phyloP scores from a whole-genome alignment of 2,797 vertebrate genomes.

The Sarcoramphus papa region DNA sequence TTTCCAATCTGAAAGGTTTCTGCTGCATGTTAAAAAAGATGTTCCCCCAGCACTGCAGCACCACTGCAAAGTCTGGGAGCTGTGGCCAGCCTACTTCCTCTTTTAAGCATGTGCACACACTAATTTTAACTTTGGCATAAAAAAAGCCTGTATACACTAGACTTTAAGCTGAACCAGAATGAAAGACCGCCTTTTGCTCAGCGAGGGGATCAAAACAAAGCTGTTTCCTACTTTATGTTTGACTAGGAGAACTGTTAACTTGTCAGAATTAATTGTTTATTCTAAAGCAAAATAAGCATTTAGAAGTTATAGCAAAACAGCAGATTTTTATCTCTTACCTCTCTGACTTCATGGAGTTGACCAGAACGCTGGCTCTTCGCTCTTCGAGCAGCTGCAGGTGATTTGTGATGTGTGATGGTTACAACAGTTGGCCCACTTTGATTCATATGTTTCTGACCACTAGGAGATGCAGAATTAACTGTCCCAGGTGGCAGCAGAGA shows the following conservation, averaged over 20 bases:
- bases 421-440: constrained; percentile 82
- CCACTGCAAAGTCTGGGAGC: neutral
- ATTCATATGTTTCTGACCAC: constrained; percentile 82
- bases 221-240: too few species aligned
- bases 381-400: constrained; percentile 88
- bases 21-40: neutral
- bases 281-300: neutral
- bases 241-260: neutral
- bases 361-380: constrained; percentile 82
- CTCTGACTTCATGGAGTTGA: constrained; percentile 90
- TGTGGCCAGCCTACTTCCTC: neutral
- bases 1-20: neutral
- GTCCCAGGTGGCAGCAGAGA: constrained; percentile 88
- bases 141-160: neutral
- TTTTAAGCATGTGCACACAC: neutral
- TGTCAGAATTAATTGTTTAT: neutral
- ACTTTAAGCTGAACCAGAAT: neutral
- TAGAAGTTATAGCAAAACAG: neutral
- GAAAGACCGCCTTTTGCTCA: neutral
- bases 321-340: constrained; percentile 79
- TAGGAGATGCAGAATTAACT: constrained; percentile 83
- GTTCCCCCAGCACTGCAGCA: neutral
- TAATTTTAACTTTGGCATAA: neutral
- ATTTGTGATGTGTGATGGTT: constrained; percentile 95
- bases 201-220: neutral